These are phyloP conservation scores for Axis porcinus DNA, from an alignment of 2,113 vertebrate genomes.

Conservation along the genomic window DNA sequence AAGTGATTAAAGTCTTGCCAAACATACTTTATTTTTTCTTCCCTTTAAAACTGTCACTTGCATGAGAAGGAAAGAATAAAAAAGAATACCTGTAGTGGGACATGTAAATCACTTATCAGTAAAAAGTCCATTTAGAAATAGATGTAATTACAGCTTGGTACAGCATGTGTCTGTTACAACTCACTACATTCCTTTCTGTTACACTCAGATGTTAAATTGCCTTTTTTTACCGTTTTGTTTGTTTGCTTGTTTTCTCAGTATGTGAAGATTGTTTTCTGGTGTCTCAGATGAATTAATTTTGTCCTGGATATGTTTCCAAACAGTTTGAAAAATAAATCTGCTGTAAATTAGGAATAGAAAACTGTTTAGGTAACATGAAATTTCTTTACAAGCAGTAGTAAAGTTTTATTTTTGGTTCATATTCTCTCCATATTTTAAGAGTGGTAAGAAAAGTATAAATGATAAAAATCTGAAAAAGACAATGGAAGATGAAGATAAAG, in stretches of 20 bases:
- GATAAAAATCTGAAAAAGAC: slow-evolving; percentile 83
- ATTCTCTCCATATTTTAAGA: slow-evolving; percentile 72
- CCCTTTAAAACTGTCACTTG: slow-evolving; percentile 26
- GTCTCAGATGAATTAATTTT: slow-evolving; percentile 22
- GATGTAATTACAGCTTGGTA: neutral
- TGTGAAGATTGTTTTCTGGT: neutral
- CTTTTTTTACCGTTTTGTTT: neutral
- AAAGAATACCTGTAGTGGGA: neutral
- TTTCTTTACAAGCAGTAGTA: neutral
- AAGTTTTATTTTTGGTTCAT: slow-evolving; percentile 25
- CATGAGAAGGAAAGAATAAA: neutral
- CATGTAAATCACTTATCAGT: neutral
- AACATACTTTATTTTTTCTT: neutral
- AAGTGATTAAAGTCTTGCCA: slow-evolving; percentile 14
- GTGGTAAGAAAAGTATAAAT: slow-evolving; percentile 84
- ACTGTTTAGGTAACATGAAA: neutral
- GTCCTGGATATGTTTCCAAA: neutral
- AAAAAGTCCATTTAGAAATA: neutral
- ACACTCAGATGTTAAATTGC: neutral
- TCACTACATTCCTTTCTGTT: neutral
- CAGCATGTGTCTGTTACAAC: neutral
- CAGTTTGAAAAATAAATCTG: neutral
- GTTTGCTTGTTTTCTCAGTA: neutral
- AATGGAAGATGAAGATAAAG: slow-evolving; percentile 78
- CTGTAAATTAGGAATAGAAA: neutral